Conservation (phyloP, 2,113 vertebrate genomes). For the Saimiri boliviensis region DNA sequence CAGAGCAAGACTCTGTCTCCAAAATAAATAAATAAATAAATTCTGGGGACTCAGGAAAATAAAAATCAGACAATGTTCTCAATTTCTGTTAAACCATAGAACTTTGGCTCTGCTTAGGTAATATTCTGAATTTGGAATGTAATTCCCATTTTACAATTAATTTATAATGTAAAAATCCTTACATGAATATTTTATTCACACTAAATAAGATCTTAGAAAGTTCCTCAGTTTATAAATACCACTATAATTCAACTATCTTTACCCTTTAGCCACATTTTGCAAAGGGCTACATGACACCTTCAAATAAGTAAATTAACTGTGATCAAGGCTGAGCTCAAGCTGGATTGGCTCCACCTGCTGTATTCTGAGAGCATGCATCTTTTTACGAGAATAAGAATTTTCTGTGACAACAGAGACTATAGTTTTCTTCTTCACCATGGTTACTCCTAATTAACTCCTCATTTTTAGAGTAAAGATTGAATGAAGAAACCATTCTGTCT, state of each 20-base stretch:
- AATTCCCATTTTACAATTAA: constrained; percentile 23
- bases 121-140: neutral
- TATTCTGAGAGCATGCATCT: neutral
- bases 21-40: neutral
- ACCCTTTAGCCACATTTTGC: neutral
- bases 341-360: neutral
- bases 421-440: neutral
- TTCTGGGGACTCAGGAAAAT: neutral
- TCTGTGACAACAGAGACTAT: neutral
- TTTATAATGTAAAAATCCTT: neutral
- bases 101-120: neutral
- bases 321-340: neutral
- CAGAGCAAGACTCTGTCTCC: too few relatives aligned
- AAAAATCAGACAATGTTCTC: neutral
- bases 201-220: constrained; percentile 30
- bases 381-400: constrained; percentile 19
- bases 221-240: neutral
- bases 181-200: neutral
- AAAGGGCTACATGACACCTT: neutral
- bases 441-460: constrained; percentile 12
- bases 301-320: constrained; percentile 33
- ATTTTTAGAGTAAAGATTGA: neutral
- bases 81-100: neutral
- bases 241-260: neutral
- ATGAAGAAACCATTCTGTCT: neutral